Evolutionary conservation across 2,888 invertebrate species (phyloP).

Genomic region (Thymelicus acteon): DNA sequence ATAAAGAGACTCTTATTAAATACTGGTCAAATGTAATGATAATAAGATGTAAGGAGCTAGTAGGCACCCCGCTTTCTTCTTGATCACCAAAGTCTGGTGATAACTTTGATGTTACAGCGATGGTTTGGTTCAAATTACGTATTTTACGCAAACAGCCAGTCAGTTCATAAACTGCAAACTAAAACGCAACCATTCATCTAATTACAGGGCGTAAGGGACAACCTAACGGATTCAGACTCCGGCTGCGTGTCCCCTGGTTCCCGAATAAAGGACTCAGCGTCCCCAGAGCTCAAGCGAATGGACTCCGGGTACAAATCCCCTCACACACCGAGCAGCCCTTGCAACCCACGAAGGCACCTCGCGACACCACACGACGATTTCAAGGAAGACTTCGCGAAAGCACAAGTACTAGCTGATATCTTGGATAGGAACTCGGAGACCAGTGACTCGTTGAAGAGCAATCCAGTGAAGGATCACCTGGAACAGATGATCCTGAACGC

Average conservation of each 20-base stretch:
- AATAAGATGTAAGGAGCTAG: no score
- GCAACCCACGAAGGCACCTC: conserved; percentile 68
- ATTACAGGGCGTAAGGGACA: conserved; percentile 79
- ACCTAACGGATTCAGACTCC: conserved; percentile 81
- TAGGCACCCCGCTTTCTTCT: no score
- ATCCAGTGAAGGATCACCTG: conserved; percentile 78
- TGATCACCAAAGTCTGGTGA: no score
- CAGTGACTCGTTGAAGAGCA: conserved; percentile 76
- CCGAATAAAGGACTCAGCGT: conserved; percentile 81
- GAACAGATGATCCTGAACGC: conserved; percentile 82
- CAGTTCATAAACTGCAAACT: no score
- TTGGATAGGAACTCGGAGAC: conserved; percentile 75
- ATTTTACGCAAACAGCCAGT: no score
- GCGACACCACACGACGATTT: conserved; percentile 75
- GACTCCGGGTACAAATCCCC: conserved; percentile 84
- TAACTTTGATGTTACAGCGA: no score
- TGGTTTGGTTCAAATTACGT: no score
- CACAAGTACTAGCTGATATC: conserved; percentile 76
- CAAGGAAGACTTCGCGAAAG: conserved; percentile 80
- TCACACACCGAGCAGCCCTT: conserved; percentile 75
- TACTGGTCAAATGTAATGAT: no score
- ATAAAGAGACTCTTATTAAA: no score
- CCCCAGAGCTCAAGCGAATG: conserved; percentile 82
- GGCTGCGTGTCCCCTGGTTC: conserved; percentile 83
- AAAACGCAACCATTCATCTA: conserved; percentile 24